Evolutionary conservation across 1,140 invertebrate genomes (phyloP).

Genomic region (silkworm (Bombyx mori)): DNA sequence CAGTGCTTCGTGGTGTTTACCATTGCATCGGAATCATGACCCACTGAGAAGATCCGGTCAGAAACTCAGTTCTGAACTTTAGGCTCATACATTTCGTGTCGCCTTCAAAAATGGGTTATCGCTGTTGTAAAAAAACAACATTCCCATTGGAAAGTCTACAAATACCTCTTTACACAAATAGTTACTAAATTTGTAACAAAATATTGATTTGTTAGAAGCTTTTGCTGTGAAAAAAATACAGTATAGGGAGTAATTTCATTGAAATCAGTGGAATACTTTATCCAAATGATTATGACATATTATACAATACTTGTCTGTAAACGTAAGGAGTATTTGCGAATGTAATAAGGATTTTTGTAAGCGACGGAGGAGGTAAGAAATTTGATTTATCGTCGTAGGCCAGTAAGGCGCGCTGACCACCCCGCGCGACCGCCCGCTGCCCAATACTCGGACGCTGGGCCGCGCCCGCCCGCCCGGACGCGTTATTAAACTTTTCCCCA

Average conservation of each 20-base stretch:
- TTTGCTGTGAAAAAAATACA: too few species aligned
- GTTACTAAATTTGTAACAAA: too few species aligned
- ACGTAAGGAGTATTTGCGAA: slow-evolving; percentile 54
- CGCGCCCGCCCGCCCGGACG: slow-evolving; percentile 40
- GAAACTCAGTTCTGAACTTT: too few species aligned
- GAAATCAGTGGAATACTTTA: slow-evolving; percentile 24
- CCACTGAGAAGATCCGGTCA: too few species aligned
- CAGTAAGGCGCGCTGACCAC: slow-evolving; percentile 52
- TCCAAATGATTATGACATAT: slow-evolving; percentile 4
- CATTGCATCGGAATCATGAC: too few species aligned
- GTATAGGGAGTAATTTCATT: not conserved
- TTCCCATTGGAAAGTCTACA: too few species aligned
- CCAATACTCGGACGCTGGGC: slow-evolving; percentile 15
- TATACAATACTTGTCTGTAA: not conserved
- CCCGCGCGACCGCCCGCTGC: slow-evolving; percentile 17
- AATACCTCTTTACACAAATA: too few species aligned
- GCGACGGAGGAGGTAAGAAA: slow-evolving; percentile 60
- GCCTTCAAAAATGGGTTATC: too few species aligned
- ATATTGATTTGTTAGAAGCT: too few species aligned
- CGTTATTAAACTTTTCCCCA: slow-evolving; percentile 71
- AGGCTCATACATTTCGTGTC: too few species aligned
- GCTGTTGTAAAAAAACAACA: too few species aligned
- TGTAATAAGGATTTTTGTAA: slow-evolving; percentile 65
- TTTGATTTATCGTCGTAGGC: slow-evolving; percentile 66
- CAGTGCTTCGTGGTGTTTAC: too few species aligned